A percentile compares a stretch with the other conserved stretches of the same genome.
These are phyloP conservation scores for Drosophila recens DNA, from an alignment of 2,888 invertebrate species.

Conservation along the genomic window DNA sequence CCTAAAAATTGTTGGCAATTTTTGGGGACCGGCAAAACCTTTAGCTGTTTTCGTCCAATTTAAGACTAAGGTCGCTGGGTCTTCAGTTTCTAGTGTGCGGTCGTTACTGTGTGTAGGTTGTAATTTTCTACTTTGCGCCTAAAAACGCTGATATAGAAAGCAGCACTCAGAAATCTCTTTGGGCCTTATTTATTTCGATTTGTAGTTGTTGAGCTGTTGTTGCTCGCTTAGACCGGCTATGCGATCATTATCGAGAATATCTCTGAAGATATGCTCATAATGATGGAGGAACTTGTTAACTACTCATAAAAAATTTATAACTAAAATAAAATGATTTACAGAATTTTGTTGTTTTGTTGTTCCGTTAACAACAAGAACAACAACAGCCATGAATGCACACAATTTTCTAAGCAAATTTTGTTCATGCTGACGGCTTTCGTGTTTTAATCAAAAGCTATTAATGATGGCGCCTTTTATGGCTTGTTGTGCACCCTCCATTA, in stretches of 20 bases:
- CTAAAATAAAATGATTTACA: slow-evolving; percentile 51
- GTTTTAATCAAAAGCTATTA: slow-evolving; percentile 54
- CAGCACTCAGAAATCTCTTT: slow-evolving; percentile 32
- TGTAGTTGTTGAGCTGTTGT: not conserved
- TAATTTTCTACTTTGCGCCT: slow-evolving; percentile 81
- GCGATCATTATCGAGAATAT: slow-evolving; percentile 23
- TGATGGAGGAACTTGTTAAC: slow-evolving; percentile 60
- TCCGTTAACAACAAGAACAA: not conserved
- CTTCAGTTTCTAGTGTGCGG: slow-evolving; percentile 17
- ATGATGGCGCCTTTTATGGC: slow-evolving; percentile 56
- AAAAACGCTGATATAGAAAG: slow-evolving; percentile 52
- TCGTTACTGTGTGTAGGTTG: slow-evolving; percentile 55
- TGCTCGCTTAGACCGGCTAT: not conserved
- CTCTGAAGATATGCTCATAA: slow-evolving; percentile 38
- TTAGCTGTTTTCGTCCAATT: slow-evolving; percentile 20
- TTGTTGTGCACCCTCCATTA: slow-evolving; percentile 54
- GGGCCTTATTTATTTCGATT: not conserved
- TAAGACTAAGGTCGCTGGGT: not conserved
- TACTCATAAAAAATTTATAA: slow-evolving; percentile 54
- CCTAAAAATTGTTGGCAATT: slow-evolving; percentile 66
- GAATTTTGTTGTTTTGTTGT: slow-evolving; percentile 8
- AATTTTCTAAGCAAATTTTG: not conserved
- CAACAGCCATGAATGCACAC: slow-evolving; percentile 6
- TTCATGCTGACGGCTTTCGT: slow-evolving; percentile 44
- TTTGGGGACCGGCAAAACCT: slow-evolving; percentile 51